phyloP scores from a whole-genome alignment of 2,113 vertebrate genomes.

The Martes martes region DNA sequence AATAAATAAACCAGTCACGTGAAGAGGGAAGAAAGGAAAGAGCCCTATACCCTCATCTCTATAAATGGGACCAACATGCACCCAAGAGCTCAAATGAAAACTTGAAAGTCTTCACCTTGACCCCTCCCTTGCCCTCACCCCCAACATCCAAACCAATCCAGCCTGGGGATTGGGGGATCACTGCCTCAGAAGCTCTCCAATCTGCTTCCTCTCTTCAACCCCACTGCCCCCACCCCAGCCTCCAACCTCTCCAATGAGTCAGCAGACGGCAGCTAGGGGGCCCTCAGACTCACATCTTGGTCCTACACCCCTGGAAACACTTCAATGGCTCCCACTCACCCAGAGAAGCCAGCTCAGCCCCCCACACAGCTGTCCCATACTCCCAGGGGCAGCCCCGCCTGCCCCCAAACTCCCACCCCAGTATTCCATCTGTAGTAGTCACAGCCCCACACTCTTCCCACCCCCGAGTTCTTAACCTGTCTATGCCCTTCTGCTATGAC shows the following conservation, averaged over 20 bases:
- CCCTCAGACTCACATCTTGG: not conserved
- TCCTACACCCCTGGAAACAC: not conserved
- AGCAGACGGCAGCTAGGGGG: not conserved
- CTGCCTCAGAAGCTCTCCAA: not conserved
- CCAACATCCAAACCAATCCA: not conserved
- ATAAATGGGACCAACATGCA: not conserved
- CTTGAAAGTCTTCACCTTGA: not conserved
- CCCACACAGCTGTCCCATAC: not conserved
- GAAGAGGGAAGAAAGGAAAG: not conserved
- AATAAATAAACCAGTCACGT: not conserved
- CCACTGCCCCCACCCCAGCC: not conserved
- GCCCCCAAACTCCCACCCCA: accelerated
- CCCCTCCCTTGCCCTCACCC: not conserved
- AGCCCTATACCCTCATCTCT: not conserved
- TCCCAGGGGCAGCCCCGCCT: not conserved
- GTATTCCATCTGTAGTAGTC: not conserved
- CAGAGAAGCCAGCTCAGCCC: not conserved
- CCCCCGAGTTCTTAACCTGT: not conserved
- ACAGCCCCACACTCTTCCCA: not conserved
- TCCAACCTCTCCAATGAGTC: not conserved
- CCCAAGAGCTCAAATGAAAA: not conserved
- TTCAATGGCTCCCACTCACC: not conserved
- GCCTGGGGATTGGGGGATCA: not conserved
- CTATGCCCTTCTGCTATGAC: not conserved
- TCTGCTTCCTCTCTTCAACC: not conserved